phyloP scores from a whole-genome alignment of 2,113 vertebrate species.

The Columba livia region DNA sequence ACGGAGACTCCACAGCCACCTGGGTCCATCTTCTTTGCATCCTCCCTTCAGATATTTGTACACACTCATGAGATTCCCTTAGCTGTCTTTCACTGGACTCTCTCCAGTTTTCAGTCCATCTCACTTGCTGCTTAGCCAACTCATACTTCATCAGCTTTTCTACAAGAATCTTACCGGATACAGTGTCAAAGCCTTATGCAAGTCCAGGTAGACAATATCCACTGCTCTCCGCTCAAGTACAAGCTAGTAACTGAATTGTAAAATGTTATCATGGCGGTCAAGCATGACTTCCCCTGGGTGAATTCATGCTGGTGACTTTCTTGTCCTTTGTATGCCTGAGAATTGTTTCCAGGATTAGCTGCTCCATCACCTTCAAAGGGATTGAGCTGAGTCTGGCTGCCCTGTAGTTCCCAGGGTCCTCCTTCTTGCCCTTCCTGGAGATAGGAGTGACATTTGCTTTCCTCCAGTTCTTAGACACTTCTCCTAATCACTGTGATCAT shows the following conservation, averaged over 20 bases:
- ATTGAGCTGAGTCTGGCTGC: neutral
- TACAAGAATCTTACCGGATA: neutral
- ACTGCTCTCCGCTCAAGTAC: neutral
- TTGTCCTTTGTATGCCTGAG: neutral
- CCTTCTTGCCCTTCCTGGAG: neutral
- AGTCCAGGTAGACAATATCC: neutral
- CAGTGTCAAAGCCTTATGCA: neutral
- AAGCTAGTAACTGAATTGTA: neutral
- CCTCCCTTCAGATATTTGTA: neutral
- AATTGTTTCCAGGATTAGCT: neutral
- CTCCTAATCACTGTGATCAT: neutral
- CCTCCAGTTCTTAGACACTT: neutral
- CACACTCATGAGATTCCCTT: neutral
- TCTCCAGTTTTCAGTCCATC: neutral
- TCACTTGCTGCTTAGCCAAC: neutral
- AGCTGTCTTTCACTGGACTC: neutral
- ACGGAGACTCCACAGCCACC: neutral
- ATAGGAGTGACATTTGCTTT: neutral
- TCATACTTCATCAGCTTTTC: neutral
- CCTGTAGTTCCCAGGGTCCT: neutral
- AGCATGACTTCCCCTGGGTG: neutral
- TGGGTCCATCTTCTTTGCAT: neutral
- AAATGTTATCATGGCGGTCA: neutral
- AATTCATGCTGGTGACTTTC: neutral
- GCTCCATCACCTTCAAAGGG: neutral